phyloP scores from a whole-genome alignment of 2,797 vertebrate genomes.

The Xiphophorus birchmanni region DNA sequence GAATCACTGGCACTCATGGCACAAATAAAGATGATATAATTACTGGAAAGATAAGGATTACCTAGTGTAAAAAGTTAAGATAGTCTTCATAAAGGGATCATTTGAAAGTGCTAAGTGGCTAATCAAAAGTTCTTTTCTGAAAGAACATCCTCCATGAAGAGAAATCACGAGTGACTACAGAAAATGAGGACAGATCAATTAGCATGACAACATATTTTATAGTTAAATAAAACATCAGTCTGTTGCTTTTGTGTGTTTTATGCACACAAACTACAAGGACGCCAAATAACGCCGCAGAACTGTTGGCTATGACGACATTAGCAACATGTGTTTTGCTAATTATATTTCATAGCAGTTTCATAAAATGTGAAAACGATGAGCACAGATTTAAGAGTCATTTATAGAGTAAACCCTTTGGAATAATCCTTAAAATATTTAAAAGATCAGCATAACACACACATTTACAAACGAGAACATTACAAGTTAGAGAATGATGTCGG shows the following conservation, averaged over 20 bases:
- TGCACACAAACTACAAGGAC: not conserved
- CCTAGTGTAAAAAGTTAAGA: not conserved
- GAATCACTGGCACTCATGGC: not conserved
- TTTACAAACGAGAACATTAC: not conserved
- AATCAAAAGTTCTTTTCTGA: not conserved
- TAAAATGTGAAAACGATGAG: too few relatives aligned
- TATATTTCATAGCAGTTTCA: too few relatives aligned
- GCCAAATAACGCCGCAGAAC: not conserved
- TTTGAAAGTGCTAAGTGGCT: not conserved
- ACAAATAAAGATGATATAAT: not conserved
- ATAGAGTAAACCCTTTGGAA: too few relatives aligned
- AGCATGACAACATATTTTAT: not conserved
- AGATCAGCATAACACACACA: not conserved
- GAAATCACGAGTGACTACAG: not conserved
- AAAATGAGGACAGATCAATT: not conserved
- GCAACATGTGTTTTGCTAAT: too few relatives aligned
- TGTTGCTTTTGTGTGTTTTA: not conserved
- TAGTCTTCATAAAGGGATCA: not conserved
- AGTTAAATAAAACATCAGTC: not conserved
- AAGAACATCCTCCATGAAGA: not conserved
- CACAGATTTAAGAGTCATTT: too few relatives aligned
- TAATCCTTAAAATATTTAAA: not conserved
- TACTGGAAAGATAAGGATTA: not conserved
- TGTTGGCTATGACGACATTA: too few relatives aligned
- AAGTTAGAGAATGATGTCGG: not conserved